Evolutionary conservation across 2,797 vertebrate species (phyloP).

Genomic region (Lemur catta): DNA sequence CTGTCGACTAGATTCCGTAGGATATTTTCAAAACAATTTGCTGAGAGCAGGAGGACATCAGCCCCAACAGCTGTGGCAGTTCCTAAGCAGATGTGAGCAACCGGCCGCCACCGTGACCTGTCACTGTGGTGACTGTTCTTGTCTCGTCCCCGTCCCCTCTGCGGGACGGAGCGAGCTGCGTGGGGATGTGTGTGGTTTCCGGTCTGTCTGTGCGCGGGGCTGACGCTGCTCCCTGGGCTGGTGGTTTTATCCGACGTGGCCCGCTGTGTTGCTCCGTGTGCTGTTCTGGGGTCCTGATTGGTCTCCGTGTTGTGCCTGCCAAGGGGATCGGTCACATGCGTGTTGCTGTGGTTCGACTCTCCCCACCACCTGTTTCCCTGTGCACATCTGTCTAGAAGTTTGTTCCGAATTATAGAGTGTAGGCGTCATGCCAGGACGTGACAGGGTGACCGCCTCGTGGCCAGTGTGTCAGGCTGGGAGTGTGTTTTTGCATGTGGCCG

Average conservation of each 20-base stretch:
- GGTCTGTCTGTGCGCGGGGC: background rate
- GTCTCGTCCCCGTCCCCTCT: background rate
- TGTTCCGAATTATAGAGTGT: accelerated
- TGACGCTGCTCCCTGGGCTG: background rate
- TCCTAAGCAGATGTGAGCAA: conserved; percentile 35
- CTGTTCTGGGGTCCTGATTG: accelerated
- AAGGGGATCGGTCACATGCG: background rate
- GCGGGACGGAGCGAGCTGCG: conserved; percentile 31
- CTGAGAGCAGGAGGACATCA: background rate
- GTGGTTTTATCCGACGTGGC: background rate
- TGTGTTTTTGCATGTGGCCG: accelerated
- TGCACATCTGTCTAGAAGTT: background rate
- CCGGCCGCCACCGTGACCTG: background rate
- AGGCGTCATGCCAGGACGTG: accelerated
- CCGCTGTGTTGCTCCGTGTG: background rate
- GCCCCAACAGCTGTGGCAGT: conserved; percentile 11
- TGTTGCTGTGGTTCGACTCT: too few relatives aligned
- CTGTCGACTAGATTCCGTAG: conserved; percentile 19
- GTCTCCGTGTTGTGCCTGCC: background rate
- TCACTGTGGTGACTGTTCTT: conserved; percentile 44
- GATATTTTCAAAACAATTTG: background rate
- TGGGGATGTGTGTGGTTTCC: background rate
- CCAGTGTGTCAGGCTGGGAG: accelerated
- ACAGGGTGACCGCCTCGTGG: accelerated
- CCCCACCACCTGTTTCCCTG: background rate